Base-by-base conservation (phyloP, 1,140 invertebrate species). In the Dreissena polymorpha region DNA sequence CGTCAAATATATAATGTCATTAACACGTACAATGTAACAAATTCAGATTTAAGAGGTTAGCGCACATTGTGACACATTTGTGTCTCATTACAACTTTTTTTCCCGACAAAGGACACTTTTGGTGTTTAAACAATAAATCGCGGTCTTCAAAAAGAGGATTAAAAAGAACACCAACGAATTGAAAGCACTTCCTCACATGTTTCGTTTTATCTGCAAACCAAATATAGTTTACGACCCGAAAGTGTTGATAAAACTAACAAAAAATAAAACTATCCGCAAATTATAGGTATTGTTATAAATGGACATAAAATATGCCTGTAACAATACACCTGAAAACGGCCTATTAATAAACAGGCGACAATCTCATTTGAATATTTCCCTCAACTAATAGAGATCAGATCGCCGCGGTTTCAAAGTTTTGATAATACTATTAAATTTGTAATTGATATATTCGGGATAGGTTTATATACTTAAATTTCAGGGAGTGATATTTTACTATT, bases 231-330 rank as follows among this genome's bases (percentile, higher is more conserved):
- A 76, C 51, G 60, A 67, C 74, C 63, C 21, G 50, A 67, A 76
- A 29, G 74, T 76, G 74, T 76, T 76, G 74, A 76, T 76, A 76
- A 76, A 76, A 76, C 49, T 76, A 76, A 76, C 60, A 76, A 76
- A 39, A 76, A 39, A 76, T 76, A 67, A 76, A 76, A 76, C 50
- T 50, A 57, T 73, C 63, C 53, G 63, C 74, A 76, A 76, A 76
- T 76, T 76, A 76, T 67, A 67, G 74, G 55, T 49, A 65, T 60
- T 25, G 23, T 65, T 76, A 51, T 39, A 29, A 76, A 76, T 67
- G 65, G 74, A 18, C 74, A 39, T 67, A 67, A 76, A 76, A 75
- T 27, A 39, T 60, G 49, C 13, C 10, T 13, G 55, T 76, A 76
- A 76, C 74, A 25, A 67, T 64, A 76, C 63, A 55, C 67, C 67